A percentile compares a stretch with the other conserved stretches of the same genome.
These are phyloP conservation scores for Stenopsyche tienmushanensis DNA, from an alignment of 1,140 invertebrate genomes.

Conservation along the genomic window DNA sequence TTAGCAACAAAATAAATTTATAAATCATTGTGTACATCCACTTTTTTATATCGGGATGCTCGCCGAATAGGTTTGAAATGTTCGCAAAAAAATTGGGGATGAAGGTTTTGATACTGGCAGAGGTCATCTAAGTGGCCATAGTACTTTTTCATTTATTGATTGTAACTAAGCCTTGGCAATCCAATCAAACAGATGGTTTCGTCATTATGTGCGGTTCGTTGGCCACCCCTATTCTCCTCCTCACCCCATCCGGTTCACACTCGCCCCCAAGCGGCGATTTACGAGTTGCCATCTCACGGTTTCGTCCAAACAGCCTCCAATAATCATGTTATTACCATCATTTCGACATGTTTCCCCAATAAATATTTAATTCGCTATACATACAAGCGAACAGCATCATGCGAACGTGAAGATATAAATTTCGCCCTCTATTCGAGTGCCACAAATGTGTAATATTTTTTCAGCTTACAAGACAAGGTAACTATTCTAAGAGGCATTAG, in stretches of 20 bases:
- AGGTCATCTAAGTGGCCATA: too few relatives aligned
- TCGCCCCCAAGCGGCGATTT: conserved; percentile 16
- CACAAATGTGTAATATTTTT: too few relatives aligned
- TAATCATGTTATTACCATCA: conserved; percentile 38
- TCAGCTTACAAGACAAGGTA: too few relatives aligned
- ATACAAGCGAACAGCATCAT: background rate
- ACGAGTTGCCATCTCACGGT: conserved; percentile 21
- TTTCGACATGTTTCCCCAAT: conserved; percentile 25
- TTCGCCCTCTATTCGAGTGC: too few relatives aligned
- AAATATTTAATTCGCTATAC: conserved; percentile 17
- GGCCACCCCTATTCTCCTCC: conserved; percentile 8
- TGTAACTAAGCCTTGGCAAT: background rate
- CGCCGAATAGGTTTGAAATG: too few relatives aligned
- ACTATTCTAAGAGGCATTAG: too few relatives aligned
- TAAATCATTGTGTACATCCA: too few relatives aligned
- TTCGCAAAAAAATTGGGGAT: too few relatives aligned
- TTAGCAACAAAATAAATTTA: too few relatives aligned
- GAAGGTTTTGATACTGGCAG: too few relatives aligned
- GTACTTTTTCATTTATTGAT: too few relatives aligned
- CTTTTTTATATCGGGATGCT: too few relatives aligned
- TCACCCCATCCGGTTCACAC: background rate
- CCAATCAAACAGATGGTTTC: conserved; percentile 38
- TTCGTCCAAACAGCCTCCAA: conserved; percentile 28
- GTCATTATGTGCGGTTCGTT: conserved; percentile 35
- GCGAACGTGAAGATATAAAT: background rate